Base-by-base conservation (phyloP, 2,888 invertebrate genomes). In the Cactoblastis cactorum region DNA sequence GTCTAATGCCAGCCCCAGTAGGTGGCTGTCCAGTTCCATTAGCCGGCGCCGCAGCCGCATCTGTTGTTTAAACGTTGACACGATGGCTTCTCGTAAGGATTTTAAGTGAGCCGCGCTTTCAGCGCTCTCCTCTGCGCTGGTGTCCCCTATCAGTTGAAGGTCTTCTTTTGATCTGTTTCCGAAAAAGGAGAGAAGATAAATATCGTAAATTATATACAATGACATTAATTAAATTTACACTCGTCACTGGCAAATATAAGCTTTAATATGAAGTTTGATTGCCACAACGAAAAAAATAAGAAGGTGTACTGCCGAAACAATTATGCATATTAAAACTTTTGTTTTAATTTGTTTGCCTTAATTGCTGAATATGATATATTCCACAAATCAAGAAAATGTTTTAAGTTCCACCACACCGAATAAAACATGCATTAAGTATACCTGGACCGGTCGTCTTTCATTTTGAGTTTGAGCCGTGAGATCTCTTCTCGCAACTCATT, bases 11-110 rank as follows among this genome's bases (percentile, higher is more conserved):
- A 97, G 86, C 1, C 97, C 96, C 58, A 97, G 82, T 48, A 97
- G 86, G 67, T 96, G 95, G 61, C 96, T 97, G 79, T 98, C 98
- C 9, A 98, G 91, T 75, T 98, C 97, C 92, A 98, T 95, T 19
- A 98, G 86, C 49, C 95, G 93, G 28, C 96, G 91, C 62, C 97
- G 91, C 32, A 97, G 83, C 56, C 96, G 94, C 97, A 98, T 97
- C 80, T 98, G 97, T 61, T 96, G 97, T 70, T 96, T 96, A 77
- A 98, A 98, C 0, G 96, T 95, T 0, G 94, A 92, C 3, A 97
- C 94, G 39, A 98, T 95, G 63, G 97, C 95, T 65, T 97, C 96
- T 34, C 97, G 92, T 17, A 97, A 80, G 18, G 92, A 91, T 57
- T 93, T 92, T 8, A 95, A 80, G 62, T 92, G 92, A 0, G 84